These are phyloP conservation scores for Agapornis roseicollis DNA, from an alignment of 2,113 vertebrate species.

Conservation along the genomic window DNA sequence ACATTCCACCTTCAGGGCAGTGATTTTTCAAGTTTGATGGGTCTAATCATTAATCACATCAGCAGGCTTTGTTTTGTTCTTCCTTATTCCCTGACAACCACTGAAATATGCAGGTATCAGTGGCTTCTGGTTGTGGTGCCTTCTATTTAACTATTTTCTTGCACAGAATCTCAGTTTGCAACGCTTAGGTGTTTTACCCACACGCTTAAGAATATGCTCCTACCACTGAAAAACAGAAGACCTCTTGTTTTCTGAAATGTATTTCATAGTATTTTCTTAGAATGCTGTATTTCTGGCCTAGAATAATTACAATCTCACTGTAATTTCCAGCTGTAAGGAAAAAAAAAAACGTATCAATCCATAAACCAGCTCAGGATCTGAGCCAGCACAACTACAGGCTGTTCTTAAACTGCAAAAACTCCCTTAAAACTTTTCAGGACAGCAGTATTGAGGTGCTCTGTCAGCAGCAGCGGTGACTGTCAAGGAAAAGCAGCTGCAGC, in stretches of 20 bases:
- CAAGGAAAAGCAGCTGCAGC: background rate
- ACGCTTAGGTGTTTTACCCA: background rate
- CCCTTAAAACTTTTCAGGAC: background rate
- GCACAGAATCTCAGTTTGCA: background rate
- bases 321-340: background rate
- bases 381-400: background rate
- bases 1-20: background rate
- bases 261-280: background rate
- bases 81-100: background rate
- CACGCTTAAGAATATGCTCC: background rate
- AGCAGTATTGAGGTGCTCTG: background rate
- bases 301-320: background rate
- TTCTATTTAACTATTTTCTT: background rate
- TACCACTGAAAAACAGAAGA: background rate
- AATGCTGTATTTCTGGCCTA: background rate
- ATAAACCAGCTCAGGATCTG: background rate
- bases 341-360: background rate
- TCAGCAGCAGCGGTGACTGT: background rate
- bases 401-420: background rate
- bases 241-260: background rate
- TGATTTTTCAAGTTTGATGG: background rate
- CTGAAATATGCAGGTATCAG: background rate
- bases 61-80: background rate
- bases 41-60: background rate
- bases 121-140: background rate